Evolutionary conservation across 2,888 invertebrate genomes (phyloP).

Genomic region (Meta bourneti): DNA sequence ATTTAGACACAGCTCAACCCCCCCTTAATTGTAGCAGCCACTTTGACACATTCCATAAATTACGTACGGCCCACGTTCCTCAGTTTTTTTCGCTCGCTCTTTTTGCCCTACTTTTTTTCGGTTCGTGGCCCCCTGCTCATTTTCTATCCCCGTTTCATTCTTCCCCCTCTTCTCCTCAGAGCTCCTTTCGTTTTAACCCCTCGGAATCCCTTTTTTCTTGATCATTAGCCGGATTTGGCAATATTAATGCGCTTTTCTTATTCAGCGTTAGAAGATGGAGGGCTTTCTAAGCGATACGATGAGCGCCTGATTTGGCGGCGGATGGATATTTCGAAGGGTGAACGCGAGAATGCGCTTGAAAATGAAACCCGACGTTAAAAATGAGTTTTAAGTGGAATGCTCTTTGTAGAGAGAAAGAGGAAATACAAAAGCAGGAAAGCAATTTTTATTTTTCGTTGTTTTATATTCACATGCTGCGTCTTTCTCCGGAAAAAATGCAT

Average conservation of each 20-base stretch:
- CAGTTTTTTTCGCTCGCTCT: slow-evolving; percentile 40
- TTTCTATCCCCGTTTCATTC: slow-evolving; percentile 19
- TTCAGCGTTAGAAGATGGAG: slow-evolving; percentile 31
- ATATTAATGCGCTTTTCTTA: slow-evolving; percentile 72
- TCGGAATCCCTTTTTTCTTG: slow-evolving; percentile 45
- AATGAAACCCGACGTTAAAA: not conserved
- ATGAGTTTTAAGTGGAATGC: not conserved
- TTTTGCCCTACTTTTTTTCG: slow-evolving; percentile 10
- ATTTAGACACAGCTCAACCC: slow-evolving; percentile 74
- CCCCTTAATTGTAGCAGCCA: slow-evolving; percentile 76
- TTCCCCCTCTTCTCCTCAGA: slow-evolving; percentile 9
- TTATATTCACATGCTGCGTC: too few species aligned
- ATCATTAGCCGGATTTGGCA: slow-evolving; percentile 75
- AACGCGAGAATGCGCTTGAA: not conserved
- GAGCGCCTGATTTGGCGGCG: slow-evolving; percentile 57
- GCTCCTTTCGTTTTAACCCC: slow-evolving; percentile 49
- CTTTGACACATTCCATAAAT: slow-evolving; percentile 76
- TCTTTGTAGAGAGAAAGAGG: too few species aligned
- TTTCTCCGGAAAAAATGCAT: too few species aligned
- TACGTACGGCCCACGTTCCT: slow-evolving; percentile 53
- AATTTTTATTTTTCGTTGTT: not conserved
- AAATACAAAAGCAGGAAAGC: too few species aligned
- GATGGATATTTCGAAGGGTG: not conserved
- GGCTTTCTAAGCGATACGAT: slow-evolving; percentile 17
- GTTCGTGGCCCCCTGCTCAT: slow-evolving; percentile 20